These are phyloP conservation scores for Crocallis elinguaria DNA, from an alignment of 2,888 invertebrate genomes.

Conservation along the genomic window DNA sequence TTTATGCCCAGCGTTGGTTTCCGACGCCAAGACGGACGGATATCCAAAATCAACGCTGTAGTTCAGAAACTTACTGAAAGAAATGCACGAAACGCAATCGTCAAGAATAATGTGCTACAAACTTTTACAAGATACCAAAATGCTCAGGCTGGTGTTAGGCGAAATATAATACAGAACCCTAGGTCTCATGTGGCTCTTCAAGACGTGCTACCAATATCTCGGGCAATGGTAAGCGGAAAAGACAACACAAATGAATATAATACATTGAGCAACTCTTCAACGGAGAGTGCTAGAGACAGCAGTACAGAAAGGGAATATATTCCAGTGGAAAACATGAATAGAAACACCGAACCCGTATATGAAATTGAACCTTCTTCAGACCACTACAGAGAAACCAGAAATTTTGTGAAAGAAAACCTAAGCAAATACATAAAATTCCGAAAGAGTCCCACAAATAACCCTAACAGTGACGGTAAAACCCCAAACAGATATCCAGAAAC, in stretches of 20 bases:
- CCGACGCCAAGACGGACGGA: slow-evolving; percentile 55
- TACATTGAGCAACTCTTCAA: slow-evolving; percentile 10
- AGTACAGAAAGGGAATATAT: not conserved
- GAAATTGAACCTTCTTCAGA: too few species aligned
- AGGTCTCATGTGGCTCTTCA: not conserved
- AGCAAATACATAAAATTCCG: not conserved
- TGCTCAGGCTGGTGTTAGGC: not conserved
- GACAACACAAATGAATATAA: not conserved
- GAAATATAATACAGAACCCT: slow-evolving; percentile 22
- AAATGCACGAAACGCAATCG: slow-evolving; percentile 15
- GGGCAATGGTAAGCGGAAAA: not conserved
- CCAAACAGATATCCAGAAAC: not conserved
- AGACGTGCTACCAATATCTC: not conserved
- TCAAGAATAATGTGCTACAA: not conserved
- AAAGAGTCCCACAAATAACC: not conserved
- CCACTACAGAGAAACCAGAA: not conserved
- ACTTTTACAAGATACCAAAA: not conserved
- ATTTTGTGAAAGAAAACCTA: not conserved
- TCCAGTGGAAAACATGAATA: not conserved
- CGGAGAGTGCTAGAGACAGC: slow-evolving; percentile 12
- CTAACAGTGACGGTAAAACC: not conserved
- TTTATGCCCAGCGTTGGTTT: slow-evolving; percentile 48
- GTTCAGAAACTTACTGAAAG: slow-evolving; percentile 48
- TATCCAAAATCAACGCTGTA: slow-evolving; percentile 60
- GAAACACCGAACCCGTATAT: not conserved